These are phyloP conservation scores for Malurus elegans DNA, from an alignment of 2,113 vertebrate species.

Conservation along the genomic window DNA sequence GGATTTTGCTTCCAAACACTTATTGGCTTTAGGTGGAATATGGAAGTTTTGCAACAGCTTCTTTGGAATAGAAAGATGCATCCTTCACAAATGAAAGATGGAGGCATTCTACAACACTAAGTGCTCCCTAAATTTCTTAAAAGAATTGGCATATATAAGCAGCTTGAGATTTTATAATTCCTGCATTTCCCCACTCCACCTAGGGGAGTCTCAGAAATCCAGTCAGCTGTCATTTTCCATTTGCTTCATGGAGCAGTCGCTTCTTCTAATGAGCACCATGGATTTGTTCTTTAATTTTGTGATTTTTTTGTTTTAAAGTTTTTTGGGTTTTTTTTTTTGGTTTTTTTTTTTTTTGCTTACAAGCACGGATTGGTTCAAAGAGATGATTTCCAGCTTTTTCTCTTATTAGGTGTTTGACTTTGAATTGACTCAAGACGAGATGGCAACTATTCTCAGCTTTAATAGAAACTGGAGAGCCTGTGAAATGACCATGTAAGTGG, in stretches of 20 bases:
- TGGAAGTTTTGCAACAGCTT: not conserved
- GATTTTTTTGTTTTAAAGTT: not conserved
- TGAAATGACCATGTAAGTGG: slow-evolving; percentile 78
- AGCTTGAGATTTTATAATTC: not conserved
- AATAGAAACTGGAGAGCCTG: slow-evolving; percentile 87
- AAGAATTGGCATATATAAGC: not conserved
- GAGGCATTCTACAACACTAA: not conserved
- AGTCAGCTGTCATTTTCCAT: fast-evolving
- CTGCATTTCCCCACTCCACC: not conserved
- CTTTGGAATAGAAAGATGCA: not conserved
- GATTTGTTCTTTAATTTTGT: not conserved
- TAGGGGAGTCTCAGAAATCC: not conserved
- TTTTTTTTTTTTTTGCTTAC: not conserved
- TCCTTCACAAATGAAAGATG: not conserved
- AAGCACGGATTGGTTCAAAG: not conserved
- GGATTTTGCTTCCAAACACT: not conserved
- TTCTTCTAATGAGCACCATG: not conserved
- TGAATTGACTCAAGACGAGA: slow-evolving; percentile 82
- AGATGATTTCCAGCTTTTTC: not conserved
- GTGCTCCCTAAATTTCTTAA: not conserved
- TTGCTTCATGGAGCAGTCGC: not conserved
- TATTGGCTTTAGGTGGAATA: not conserved
- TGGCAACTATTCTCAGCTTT: slow-evolving; percentile 82
- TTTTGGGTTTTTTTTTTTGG: too few species aligned
- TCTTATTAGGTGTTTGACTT: slow-evolving; percentile 88